Conservation (phyloP, 2,113 vertebrate species). For the Cephalopterus ornatus region DNA sequence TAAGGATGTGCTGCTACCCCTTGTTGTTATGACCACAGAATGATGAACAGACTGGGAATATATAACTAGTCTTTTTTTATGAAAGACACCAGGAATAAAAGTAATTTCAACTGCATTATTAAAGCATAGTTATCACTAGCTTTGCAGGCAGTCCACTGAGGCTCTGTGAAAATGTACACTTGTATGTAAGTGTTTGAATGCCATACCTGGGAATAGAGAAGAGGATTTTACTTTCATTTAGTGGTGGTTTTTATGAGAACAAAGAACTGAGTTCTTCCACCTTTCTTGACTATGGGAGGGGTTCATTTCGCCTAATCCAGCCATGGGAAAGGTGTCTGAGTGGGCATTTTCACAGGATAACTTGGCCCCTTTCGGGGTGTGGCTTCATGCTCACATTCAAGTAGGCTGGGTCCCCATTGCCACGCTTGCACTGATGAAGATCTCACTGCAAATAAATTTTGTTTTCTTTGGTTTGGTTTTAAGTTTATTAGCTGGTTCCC, state of each 20-base stretch:
- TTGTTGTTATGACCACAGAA: slow-evolving; percentile 21
- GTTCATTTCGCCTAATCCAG: neutral
- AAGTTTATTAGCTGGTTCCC: neutral
- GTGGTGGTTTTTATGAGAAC: neutral
- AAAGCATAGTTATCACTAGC: neutral
- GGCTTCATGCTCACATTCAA: neutral
- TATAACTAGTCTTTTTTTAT: neutral
- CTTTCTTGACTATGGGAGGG: neutral
- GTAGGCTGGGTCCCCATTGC: neutral
- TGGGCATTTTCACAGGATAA: neutral
- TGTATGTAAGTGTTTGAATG: neutral
- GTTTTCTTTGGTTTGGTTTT: neutral
- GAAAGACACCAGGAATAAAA: neutral
- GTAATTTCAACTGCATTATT: slow-evolving; percentile 14
- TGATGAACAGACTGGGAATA: slow-evolving; percentile 2
- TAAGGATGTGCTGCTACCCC: neutral
- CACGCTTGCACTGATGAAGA: neutral
- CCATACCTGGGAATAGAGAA: neutral
- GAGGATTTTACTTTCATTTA: neutral
- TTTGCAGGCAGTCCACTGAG: neutral
- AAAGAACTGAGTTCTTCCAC: neutral
- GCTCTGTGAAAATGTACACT: neutral
- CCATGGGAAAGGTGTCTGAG: neutral
- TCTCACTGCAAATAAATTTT: neutral
- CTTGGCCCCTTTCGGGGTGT: neutral